Evolutionary conservation across 1,140 invertebrate genomes (phyloP), one percentile per base, ranked within the genome.

Genomic region (Drosophila murphyi): DNA sequence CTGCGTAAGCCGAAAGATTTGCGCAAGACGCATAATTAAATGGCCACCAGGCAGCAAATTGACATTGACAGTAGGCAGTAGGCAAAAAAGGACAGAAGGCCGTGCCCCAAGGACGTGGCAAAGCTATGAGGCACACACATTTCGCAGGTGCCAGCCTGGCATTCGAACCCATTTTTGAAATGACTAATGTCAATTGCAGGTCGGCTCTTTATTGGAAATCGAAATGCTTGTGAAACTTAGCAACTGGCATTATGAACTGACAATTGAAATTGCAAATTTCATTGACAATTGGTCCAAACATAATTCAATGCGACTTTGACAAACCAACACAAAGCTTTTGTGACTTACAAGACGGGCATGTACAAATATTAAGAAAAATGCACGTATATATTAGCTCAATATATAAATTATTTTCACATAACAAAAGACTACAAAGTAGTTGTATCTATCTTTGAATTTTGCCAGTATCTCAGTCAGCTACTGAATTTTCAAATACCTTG

Each of bases 21-120:
- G 71, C 52, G 47, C 60, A 78, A 77, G 69, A 37, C 68, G 79
- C 64, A 82, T 82, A 76, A 86, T 86, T 87, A 86, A 82, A 73
- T 79, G 67, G 52, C 65, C 35, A 37, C 61, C 73, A 29, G 60
- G 29, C 77, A 65, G 55, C 54, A 71, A 78, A 71, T 76, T 78
- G 60, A 37, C 72, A 71, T 64, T 52, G 64, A n/a, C 62, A 54
- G 35, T 31, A 6, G 31, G n/a, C 35, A 51, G 4, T 32, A 20
- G 20, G 20, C 20, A 20, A 20, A 20, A 20, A 20, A 20, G n/a
- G 45, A 47, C 56, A 43, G 7, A 32, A 50, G 48, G 56, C 48
- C 50, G 52, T n/a, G 47, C 37, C 47, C n/a, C 8, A 5, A 5
- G 28, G 35, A 8, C 37, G 4, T 39, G 32, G 41, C 20, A 20